Conservation (phyloP, 2,797 vertebrate species). For the Gadopsis marmoratus region DNA sequence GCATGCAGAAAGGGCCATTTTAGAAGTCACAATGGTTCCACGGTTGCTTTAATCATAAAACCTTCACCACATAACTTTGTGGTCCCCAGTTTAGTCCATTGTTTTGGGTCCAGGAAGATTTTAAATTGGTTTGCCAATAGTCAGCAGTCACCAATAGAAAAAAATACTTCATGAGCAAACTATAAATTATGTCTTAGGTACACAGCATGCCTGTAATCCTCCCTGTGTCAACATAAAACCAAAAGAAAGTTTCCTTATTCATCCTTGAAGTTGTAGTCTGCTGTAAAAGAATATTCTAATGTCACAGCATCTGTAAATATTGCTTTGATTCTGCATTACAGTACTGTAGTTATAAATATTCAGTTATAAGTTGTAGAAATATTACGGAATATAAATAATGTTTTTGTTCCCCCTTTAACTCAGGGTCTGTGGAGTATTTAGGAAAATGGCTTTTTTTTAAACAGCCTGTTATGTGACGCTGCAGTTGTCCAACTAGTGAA, state of each 20-base stretch:
- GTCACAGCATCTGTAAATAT: neutral
- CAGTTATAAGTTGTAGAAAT: neutral
- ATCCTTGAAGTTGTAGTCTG: neutral
- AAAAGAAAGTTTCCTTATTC: neutral
- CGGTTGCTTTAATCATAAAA: slow-evolving; percentile 59
- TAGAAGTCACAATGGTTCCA: slow-evolving; percentile 22
- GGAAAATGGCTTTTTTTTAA: neutral
- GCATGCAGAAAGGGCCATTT: slow-evolving; percentile 55
- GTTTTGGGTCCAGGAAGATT: slow-evolving; percentile 11
- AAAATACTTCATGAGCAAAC: neutral
- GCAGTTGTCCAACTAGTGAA: slow-evolving; percentile 9
- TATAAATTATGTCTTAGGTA: too few species aligned
- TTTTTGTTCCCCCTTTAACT: neutral
- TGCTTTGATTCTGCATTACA: neutral
- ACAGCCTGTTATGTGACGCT: neutral
- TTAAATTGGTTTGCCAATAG: neutral
- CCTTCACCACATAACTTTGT: slow-evolving; percentile 35
- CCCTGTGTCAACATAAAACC: neutral
- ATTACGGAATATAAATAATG: neutral
- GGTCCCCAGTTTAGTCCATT: slow-evolving; percentile 11
- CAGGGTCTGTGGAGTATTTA: neutral
- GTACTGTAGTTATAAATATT: neutral
- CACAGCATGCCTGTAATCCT: neutral
- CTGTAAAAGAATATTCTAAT: neutral
- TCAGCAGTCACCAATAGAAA: neutral